Evolutionary conservation across 2,888 invertebrate genomes (phyloP), one percentile per base, ranked within the genome.

Genomic region (Nasonovia ribisnigri): DNA sequence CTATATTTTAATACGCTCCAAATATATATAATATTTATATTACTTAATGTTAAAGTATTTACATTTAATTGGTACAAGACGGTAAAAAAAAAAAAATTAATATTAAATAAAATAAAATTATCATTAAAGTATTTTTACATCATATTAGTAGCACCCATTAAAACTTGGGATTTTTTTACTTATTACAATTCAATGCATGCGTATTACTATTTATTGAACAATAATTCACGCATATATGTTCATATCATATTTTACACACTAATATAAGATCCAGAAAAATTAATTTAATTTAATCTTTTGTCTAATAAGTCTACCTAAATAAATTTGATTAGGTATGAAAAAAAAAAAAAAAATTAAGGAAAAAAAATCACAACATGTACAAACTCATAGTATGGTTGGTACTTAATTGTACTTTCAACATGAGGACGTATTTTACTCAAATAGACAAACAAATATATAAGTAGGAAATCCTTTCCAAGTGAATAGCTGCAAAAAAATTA

Each of bases 141-240:
- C 88, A 88, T 92, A 92, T 92, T 92, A 92, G 92, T 92, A 92
- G 92, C 51, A 92, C 92, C 92, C 92, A 92, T 92, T 88, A 92
- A 88, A 88, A 92, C 77, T 88, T 88, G 92, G 92, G 88, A 88
- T 67, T 92, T 77, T 54, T 87, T 92, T 87, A 84, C 46, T 87
- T 91, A 88, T 51, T 92, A 92, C 67, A n/a, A 67, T 67, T 88
- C 29, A n/a, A 77, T 88, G 88, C 24, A 36, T 60, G n/a, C 29
- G 42, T 77, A 92, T 92, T 54, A 92, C 51, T 92, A 92, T 92
- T 92, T 88, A 48, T 36, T 87, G 46, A 67, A 88, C n/a, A 88
- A 92, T 92, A 92, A 92, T 92, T 77, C 88, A 88, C 77, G 67
- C 88, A 51, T 84, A 84, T 29, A 92, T 13, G 51, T 48, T 88